phyloP scores from a whole-genome alignment of 2,888 invertebrate genomes.

The Phaedon cochleariae region DNA sequence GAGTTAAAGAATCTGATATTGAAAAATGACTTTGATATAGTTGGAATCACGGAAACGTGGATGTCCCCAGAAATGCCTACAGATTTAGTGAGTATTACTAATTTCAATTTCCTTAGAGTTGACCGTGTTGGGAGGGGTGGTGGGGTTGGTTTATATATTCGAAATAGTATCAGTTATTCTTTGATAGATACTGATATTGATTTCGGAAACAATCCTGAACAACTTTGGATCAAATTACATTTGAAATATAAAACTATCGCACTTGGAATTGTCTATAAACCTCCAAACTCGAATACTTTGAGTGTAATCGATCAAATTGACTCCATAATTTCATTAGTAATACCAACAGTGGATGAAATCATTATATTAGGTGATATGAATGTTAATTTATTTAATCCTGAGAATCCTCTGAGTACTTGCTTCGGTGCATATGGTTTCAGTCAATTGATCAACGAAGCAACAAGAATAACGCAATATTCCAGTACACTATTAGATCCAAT shows the following conservation, averaged over 20 bases:
- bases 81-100: not conserved
- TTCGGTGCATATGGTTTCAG: not conserved
- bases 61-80: not conserved
- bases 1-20: constrained; percentile 1
- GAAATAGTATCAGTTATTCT: not conserved
- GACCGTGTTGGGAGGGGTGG: not conserved
- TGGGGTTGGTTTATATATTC: not conserved
- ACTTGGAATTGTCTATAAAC: not conserved
- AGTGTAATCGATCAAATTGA: not conserved
- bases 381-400: not conserved
- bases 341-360: not conserved
- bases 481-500: too few relatives aligned
- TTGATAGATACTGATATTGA: not conserved
- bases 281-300: not conserved
- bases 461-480: not conserved
- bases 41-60: constrained; percentile 7
- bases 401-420: not conserved
- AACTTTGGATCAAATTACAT: too few relatives aligned
- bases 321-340: not conserved
- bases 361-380: not conserved
- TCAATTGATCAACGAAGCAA: not conserved
- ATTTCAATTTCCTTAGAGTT: not conserved
- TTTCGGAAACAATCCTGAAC: not conserved
- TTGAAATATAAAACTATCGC: not conserved
- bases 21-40: not conserved